A percentile compares a stretch with the other conserved stretches of the same genome.
phyloP scores from a whole-genome alignment of 1,140 invertebrate genomes.

The Hypsibius dujardini region DNA sequence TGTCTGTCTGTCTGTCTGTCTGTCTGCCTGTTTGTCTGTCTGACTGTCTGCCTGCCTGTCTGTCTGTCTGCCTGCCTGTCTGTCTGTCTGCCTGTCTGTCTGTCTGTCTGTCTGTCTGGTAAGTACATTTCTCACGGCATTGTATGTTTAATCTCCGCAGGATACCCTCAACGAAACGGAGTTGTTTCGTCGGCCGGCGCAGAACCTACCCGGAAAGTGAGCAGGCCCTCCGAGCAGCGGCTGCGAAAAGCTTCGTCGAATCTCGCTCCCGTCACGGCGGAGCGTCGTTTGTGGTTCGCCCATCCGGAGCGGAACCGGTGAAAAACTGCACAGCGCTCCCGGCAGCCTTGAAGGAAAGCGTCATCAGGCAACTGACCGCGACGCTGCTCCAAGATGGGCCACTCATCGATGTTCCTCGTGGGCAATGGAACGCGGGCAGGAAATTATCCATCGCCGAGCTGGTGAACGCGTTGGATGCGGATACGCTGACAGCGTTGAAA shows the following conservation, averaged over 20 bases:
- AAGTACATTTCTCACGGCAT: no score
- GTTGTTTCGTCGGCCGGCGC: slow-evolving; percentile 18
- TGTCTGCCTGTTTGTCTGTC: no score
- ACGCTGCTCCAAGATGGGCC: slow-evolving; percentile 37
- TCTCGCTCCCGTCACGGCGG: slow-evolving; percentile 25
- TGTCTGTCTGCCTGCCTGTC: no score
- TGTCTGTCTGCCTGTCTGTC: no score
- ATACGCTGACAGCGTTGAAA: slow-evolving; percentile 52
- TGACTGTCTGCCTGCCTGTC: no score
- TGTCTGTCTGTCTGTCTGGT: no score
- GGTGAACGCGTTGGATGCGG: slow-evolving; percentile 29
- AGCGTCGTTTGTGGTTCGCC: slow-evolving; percentile 40
- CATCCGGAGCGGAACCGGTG: slow-evolving; percentile 50
- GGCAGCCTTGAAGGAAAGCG: slow-evolving; percentile 41
- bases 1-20: background rate
- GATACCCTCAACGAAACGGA: slow-evolving; percentile 84
- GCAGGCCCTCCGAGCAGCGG: slow-evolving; percentile 1
- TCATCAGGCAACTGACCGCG: slow-evolving; percentile 45
- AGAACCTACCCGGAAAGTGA: slow-evolving; percentile 18
- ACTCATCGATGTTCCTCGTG: slow-evolving; percentile 25
- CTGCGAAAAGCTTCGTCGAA: background rate
- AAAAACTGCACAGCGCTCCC: slow-evolving; percentile 71
- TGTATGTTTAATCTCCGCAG: slow-evolving; percentile 27
- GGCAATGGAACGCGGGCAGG: slow-evolving; percentile 47
- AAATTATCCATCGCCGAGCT: slow-evolving; percentile 40